Percentiles rank a stretch among this genome's conserved stretches.
Evolutionary conservation across 2,888 invertebrate species (phyloP).

Genomic region (Osmoderma eremita): DNA sequence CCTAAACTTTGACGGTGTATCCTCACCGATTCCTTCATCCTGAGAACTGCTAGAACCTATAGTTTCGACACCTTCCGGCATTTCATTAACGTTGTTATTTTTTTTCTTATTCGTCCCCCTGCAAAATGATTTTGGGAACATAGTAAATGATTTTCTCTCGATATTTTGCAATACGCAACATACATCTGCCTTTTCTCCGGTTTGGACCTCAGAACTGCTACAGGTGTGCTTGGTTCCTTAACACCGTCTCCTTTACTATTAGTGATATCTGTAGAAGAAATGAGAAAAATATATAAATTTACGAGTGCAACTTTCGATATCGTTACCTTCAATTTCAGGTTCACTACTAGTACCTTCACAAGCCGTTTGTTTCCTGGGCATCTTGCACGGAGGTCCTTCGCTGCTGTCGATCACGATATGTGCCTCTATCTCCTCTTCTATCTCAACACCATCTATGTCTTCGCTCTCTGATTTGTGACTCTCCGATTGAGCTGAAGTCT

Average conservation of each 20-base stretch:
- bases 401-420: conserved; percentile 62
- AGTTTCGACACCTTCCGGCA: conserved; percentile 66
- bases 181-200: conserved; percentile 50
- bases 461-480: conserved; percentile 66
- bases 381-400: conserved; percentile 67
- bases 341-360: conserved; percentile 58
- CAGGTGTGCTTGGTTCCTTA: conserved; percentile 36
- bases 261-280: conserved; percentile 29
- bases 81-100: conserved; percentile 62
- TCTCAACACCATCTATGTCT: conserved; percentile 64
- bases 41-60: conserved; percentile 65
- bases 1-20: conserved; percentile 57
- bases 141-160: neutral
- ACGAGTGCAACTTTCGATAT: neutral
- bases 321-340: conserved; percentile 57
- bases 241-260: conserved; percentile 25
- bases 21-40: conserved; percentile 66
- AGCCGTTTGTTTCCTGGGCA: conserved; percentile 59
- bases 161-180: conserved; percentile 17
- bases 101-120: conserved; percentile 52
- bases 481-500: conserved; percentile 65
- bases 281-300: conserved; percentile 6
- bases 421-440: conserved; percentile 63
- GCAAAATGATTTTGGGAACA: neutral
- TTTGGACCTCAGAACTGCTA: conserved; percentile 40